A percentile compares a stretch with the other conserved stretches of the same genome.
Evolutionary conservation across 2,888 invertebrate genomes (phyloP).

Genomic region (Patella ulyssiponensis): DNA sequence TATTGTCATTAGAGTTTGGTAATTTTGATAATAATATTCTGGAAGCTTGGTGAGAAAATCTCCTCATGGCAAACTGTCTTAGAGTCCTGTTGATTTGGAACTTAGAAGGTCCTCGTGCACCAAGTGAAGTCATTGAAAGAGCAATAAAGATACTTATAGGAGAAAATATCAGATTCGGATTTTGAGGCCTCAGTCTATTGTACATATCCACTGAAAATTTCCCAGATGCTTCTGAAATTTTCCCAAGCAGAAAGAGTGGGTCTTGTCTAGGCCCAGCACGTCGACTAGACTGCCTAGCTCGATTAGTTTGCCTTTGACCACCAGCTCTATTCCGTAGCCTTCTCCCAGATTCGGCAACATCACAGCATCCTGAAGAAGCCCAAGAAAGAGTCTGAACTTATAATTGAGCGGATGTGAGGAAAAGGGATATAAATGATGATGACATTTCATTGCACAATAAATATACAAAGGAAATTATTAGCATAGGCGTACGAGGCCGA

Average conservation of each 20-base stretch:
- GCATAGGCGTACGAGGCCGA: no score
- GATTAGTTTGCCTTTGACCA: neutral
- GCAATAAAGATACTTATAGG: constrained; percentile 22
- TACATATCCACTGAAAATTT: constrained; percentile 14
- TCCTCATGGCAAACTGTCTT: neutral
- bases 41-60: neutral
- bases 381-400: no score
- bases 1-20: neutral
- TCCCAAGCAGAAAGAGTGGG: neutral
- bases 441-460: no score
- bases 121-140: constrained; percentile 20
- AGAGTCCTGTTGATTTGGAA: constrained; percentile 1
- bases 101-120: constrained; percentile 14
- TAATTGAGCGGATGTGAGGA: no score
- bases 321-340: no score
- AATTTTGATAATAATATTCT: neutral
- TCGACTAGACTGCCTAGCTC: neutral
- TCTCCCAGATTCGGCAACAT: no score
- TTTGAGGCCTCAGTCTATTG: constrained; percentile 1
- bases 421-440: no score
- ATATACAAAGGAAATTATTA: no score
- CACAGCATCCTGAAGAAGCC: no score
- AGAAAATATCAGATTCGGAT: constrained; percentile 21
- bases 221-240: neutral
- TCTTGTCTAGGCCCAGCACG: neutral